Evolutionary conservation across 2,797 vertebrate species (phyloP).

Genomic region (Danio choprae): DNA sequence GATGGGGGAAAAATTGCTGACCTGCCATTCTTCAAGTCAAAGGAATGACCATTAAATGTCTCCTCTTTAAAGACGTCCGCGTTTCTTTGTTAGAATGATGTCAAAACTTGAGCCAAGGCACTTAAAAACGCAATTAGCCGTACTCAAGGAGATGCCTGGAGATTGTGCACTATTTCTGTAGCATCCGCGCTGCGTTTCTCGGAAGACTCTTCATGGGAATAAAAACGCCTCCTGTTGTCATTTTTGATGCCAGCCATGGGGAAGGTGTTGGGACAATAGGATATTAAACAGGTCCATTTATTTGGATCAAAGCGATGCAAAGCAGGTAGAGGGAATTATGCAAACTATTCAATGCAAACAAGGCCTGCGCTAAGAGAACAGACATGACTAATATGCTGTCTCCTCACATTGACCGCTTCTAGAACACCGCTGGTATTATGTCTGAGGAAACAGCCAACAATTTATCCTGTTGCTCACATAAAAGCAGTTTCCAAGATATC

Average conservation of each 20-base stretch:
- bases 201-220: constrained; percentile 11
- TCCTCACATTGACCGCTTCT: constrained; percentile 1
- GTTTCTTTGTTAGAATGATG: constrained; percentile 32
- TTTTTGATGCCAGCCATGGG: not conserved
- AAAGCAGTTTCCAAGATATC: constrained; percentile 24
- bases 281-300: constrained; percentile 32
- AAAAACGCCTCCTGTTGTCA: constrained; percentile 34
- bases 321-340: constrained; percentile 28
- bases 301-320: constrained; percentile 48
- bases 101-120: constrained; percentile 17
- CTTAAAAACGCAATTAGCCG: constrained; percentile 32
- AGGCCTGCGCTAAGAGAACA: not conserved
- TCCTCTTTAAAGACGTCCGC: not conserved
- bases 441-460: constrained; percentile 14
- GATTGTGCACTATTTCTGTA: constrained; percentile 9
- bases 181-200: constrained; percentile 7
- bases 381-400: not conserved
- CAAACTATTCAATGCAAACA: constrained; percentile 15
- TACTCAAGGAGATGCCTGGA: constrained; percentile 1
- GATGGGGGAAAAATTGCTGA: not conserved
- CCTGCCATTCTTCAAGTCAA: not conserved
- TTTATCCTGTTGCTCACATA: constrained; percentile 9
- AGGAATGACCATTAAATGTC: constrained; percentile 3
- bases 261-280: constrained; percentile 15
- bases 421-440: not conserved